phyloP scores from a whole-genome alignment of 2,888 invertebrate genomes.

The Ashinkailepas kermadecensis region DNA sequence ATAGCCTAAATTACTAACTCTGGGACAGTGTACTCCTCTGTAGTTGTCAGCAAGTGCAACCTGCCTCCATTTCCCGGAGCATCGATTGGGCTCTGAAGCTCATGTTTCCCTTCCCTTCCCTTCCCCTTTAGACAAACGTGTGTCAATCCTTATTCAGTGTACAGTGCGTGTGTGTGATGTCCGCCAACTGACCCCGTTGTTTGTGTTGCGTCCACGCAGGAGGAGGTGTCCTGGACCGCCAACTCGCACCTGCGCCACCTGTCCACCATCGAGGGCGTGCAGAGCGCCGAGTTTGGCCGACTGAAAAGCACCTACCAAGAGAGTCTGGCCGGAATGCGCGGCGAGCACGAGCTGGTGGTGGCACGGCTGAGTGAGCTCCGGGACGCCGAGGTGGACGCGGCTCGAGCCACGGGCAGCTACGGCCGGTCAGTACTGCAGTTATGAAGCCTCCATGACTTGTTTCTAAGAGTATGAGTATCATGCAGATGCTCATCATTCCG shows the following conservation, averaged over 20 bases:
- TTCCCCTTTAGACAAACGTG: too few relatives aligned
- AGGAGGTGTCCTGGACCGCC: neutral
- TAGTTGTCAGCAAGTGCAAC: too few relatives aligned
- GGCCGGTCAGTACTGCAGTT: neutral
- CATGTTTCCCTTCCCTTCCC: too few relatives aligned
- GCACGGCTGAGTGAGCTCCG: neutral
- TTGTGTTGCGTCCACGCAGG: neutral
- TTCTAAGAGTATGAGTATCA: too few relatives aligned
- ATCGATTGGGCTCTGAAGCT: too few relatives aligned
- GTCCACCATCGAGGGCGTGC: neutral
- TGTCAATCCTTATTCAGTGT: too few relatives aligned
- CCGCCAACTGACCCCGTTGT: neutral
- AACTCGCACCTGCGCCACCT: slow-evolving; percentile 1
- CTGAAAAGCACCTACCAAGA: neutral
- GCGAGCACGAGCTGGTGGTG: neutral
- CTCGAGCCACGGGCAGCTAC: neutral
- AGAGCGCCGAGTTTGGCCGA: slow-evolving; percentile 10
- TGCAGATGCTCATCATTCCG: too few relatives aligned
- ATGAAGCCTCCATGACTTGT: too few relatives aligned
- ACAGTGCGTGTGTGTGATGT: neutral
- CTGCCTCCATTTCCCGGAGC: too few relatives aligned
- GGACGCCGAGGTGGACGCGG: slow-evolving; percentile 3
- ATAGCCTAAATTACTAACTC: too few relatives aligned
- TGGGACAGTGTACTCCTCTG: too few relatives aligned
- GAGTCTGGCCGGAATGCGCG: slow-evolving; percentile 13